A percentile compares a stretch with the other conserved stretches of the same genome.
Evolutionary conservation across 2,113 vertebrate genomes (phyloP).

Genomic region (Malurus alboscapulatus): DNA sequence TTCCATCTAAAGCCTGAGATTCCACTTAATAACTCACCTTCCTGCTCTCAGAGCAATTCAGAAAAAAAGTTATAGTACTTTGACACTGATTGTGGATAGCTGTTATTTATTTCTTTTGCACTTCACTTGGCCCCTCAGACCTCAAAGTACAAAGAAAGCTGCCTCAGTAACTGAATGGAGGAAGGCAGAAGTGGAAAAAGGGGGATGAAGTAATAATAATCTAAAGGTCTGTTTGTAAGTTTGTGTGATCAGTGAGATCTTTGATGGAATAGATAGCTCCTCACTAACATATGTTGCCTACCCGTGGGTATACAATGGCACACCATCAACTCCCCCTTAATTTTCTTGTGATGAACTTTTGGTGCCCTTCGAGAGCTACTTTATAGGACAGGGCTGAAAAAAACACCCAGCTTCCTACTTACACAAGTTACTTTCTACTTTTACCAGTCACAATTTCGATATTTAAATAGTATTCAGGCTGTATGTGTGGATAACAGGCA

Average conservation of each 20-base stretch:
- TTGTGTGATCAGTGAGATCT: not conserved
- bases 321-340: not conserved
- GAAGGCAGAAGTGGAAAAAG: not conserved
- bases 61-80: not conserved
- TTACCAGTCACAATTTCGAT: not conserved
- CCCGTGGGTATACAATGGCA: not conserved
- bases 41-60: not conserved
- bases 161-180: not conserved
- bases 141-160: not conserved
- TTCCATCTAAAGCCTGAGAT: not conserved
- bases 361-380: not conserved
- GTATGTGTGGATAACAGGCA: not conserved
- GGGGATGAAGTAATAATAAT: not conserved
- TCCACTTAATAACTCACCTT: not conserved
- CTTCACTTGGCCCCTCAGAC: not conserved
- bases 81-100: not conserved
- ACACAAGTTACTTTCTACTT: not conserved
- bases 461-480: not conserved
- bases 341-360: not conserved
- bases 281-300: not conserved
- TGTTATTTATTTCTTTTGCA: not conserved
- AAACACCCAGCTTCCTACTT: not conserved
- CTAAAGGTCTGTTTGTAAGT: not conserved
- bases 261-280: not conserved
- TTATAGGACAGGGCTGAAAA: not conserved